Conservation (phyloP, 2,888 invertebrate genomes). For the Apotomis betuletana region DNA sequence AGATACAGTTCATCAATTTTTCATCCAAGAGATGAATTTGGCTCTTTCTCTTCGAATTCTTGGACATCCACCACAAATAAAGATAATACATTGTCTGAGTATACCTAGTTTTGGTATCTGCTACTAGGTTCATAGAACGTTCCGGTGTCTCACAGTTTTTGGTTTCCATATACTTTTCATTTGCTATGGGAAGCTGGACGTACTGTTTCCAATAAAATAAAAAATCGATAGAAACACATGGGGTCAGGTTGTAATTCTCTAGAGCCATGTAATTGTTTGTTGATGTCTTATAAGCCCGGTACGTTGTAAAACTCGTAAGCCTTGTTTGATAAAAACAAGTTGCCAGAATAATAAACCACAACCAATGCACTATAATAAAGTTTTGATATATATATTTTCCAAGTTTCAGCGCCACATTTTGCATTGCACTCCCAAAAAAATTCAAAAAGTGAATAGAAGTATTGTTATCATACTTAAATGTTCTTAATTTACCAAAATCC, state of each 20-base stretch:
- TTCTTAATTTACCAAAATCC: background rate
- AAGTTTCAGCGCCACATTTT: background rate
- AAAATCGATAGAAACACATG: constrained; percentile 25
- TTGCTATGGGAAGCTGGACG: background rate
- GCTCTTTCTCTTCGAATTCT: background rate
- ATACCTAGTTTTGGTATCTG: constrained; percentile 10
- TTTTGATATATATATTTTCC: constrained; percentile 13
- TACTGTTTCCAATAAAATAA: constrained; percentile 3
- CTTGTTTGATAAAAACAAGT: constrained; percentile 32
- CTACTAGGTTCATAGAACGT: constrained; percentile 21
- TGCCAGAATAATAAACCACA: constrained; percentile 38
- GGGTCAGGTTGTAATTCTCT: constrained; percentile 16
- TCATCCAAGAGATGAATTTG: constrained; percentile 10
- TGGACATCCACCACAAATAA: constrained; percentile 26
- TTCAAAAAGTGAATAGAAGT: background rate
- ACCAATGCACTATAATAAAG: constrained; percentile 28
- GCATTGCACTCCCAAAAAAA: constrained; percentile 3
- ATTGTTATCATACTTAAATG: background rate
- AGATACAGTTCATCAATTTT: background rate
- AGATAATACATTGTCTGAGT: constrained; percentile 19
- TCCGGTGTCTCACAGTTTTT: constrained; percentile 25
- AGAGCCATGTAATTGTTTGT: constrained; percentile 11
- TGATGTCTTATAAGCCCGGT: constrained; percentile 14
- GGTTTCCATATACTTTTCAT: constrained; percentile 16
- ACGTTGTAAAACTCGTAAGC: constrained; percentile 31